Base-by-base conservation (phyloP, 2,797 vertebrate genomes). In the Ctenochaetus hawaiiensis region DNA sequence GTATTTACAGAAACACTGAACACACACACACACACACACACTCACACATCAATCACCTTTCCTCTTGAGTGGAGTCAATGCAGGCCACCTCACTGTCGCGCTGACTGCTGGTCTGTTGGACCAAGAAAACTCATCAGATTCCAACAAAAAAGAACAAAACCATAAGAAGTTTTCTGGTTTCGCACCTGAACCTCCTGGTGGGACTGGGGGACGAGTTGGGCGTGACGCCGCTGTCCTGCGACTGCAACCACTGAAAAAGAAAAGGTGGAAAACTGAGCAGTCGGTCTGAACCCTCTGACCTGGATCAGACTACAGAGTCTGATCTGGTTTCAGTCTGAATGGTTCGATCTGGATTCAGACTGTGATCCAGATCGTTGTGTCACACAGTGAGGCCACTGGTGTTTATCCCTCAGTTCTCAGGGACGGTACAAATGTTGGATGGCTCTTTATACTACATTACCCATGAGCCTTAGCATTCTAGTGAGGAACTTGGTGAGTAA, bases 121-220 rank as follows among this genome's bases (percentile, higher is more conserved):
- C 26, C 77, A 0, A 80, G 20, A 6, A 6, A 5, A 53, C 20
- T 1, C 45, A 20, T 17, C 22, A 66, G 17, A 16, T 64, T 4
- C 47, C 67, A 8, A 10, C 11, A 1, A 8, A 51, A 39, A 39
- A 39, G 9, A 39, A 6, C 5, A 5, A 9, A 68, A 63, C 14
- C 3, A 17, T 0, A 0, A 10, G 0, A 2, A 17, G 16, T 18
- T 11, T 26, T 34, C 9, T 20, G 16, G 54, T 23, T 30, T 6
- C 8, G 20, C 72, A 92, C 89, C 94, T 92, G 89, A 95, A 96
- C 75, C 95, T 93, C 77, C 95, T 70, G 17, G 94, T 94, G 43
- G 95, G 94, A 82, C 94, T 95, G 0, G 95, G 95, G 16, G 95
- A 96, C 2, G 95, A 96, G 88, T 96, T 96, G 2, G 95, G 95